Percentiles rank a stretch among this genome's conserved stretches.
Evolutionary conservation across 2,888 invertebrate genomes (phyloP).

Genomic region (Eurytoma californica): DNA sequence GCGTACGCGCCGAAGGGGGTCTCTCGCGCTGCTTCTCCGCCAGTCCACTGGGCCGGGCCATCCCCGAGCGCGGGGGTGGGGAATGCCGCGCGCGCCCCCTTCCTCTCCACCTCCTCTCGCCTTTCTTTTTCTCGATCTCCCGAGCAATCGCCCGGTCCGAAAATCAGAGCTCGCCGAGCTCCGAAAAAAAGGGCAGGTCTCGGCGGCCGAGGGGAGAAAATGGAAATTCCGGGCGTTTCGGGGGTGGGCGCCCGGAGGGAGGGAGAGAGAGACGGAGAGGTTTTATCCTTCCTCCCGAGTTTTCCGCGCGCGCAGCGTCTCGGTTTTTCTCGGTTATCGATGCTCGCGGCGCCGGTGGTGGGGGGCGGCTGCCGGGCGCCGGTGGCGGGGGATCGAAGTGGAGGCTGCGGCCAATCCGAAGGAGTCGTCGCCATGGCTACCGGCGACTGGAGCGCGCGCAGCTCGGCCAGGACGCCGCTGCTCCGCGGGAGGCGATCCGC

Average conservation of each 20-base stretch:
- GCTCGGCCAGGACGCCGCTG: slow-evolving; percentile 14
- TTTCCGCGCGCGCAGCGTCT: slow-evolving; percentile 28
- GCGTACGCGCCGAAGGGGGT: slow-evolving; percentile 67
- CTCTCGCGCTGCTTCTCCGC: slow-evolving; percentile 54
- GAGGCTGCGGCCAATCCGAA: slow-evolving; percentile 74
- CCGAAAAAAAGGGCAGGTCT: too few species aligned
- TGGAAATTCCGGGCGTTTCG: not conserved
- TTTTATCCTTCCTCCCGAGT: slow-evolving; percentile 37
- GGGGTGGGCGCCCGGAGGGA: not conserved
- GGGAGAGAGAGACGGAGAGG: slow-evolving; percentile 8
- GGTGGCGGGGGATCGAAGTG: slow-evolving; percentile 71
- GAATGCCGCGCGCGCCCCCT: not conserved
- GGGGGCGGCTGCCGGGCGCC: slow-evolving; percentile 46
- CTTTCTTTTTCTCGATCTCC: not conserved
- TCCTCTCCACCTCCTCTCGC: not conserved
- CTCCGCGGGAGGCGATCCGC: slow-evolving; percentile 24
- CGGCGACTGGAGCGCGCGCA: slow-evolving; percentile 65
- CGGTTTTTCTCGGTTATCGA: slow-evolving; percentile 59
- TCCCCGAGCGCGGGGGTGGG: slow-evolving; percentile 42
- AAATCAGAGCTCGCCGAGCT: too few species aligned
- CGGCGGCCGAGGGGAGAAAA: not conserved
- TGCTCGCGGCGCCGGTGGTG: slow-evolving; percentile 59
- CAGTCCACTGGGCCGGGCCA: slow-evolving; percentile 60
- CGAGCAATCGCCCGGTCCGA: not conserved
- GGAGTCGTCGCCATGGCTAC: slow-evolving; percentile 74